Evolutionary conservation across 1,140 invertebrate genomes (phyloP), one percentile per base, ranked within the genome.

Genomic region (Pogonomyrmex barbatus): DNA sequence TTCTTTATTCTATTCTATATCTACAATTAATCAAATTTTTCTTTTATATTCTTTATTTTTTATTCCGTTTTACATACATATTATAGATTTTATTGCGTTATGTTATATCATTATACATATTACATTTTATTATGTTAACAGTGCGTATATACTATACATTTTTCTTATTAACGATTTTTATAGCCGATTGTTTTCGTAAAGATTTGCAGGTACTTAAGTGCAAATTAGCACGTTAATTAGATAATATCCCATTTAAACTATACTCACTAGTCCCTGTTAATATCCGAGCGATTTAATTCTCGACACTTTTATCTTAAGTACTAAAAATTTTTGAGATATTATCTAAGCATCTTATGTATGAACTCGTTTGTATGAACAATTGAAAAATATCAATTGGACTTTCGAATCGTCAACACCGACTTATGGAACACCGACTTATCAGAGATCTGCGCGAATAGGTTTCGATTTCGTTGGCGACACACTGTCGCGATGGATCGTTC

Each of bases 371-470:
- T 54, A 54, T 36, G 52, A 17, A 71, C 42, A 5, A 60, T 45
- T 47, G 36, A 83, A 71, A 79, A 86, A 86, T 56, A 79, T 58
- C 14, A 50, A 54, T 36, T 62, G 52, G 75, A 89, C 52, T 86
- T 88, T 83, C 73, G 73, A 87, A 84, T 68, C n/a, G 8, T 50
- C 17, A 73, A 88, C 24, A 24, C 24, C 24, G 24, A 24, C 24
- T 24, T 24, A 63, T 71, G 70, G 24, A 52, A 67, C 58, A 39
- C 39, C 10, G 78, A 67, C 33, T 89, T 88, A 79, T 83, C 71
- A 30, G 12, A 10, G 60, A 87, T 65, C 52, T 71, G 76, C 52
- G 50, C 36, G 52, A 73, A 63, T 83, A 87, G 36, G 54, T 58
- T 58, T 70, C 71, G 36, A 85, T 54, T 52, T 78, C 30, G 6